Percentiles rank a stretch among this genome's conserved stretches.
Conservation (phyloP, 2,797 vertebrate species). For the Apodemus agrarius region DNA sequence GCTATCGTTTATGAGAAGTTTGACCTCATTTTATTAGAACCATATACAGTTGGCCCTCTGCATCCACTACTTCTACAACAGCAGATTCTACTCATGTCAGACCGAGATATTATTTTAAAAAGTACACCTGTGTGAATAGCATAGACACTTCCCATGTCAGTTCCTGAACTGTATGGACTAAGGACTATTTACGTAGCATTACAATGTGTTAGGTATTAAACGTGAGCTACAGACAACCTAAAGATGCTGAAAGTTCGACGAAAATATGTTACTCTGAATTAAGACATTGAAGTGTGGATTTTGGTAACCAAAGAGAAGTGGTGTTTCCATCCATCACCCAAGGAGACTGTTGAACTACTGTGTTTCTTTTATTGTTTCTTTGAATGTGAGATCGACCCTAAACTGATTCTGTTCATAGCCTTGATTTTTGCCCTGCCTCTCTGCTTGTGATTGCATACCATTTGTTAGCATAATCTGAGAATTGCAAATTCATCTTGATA, state of each 20-base stretch:
- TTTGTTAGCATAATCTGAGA: conserved; percentile 46
- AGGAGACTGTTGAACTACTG: neutral
- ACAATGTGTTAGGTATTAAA: neutral
- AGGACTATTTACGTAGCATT: neutral
- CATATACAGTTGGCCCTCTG: too few relatives aligned
- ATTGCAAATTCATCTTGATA: conserved; percentile 50
- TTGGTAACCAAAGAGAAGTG: neutral
- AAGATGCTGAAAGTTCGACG: neutral
- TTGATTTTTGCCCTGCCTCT: neutral
- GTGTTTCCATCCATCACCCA: too few relatives aligned
- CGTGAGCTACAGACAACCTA: neutral
- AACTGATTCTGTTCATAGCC: neutral
- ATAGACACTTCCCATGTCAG: neutral
- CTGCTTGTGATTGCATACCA: neutral
- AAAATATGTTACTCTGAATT: neutral
- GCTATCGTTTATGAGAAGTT: neutral
- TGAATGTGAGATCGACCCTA: neutral
- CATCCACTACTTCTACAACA: neutral
- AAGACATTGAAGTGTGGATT: neutral
- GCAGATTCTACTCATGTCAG: neutral
- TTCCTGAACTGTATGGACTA: neutral
- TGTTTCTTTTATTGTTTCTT: neutral
- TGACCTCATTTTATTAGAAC: neutral
- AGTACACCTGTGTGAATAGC: neutral
- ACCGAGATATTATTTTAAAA: neutral